phyloP scores from a whole-genome alignment of 2,113 vertebrate genomes.

The Notarius lentiginosus region DNA sequence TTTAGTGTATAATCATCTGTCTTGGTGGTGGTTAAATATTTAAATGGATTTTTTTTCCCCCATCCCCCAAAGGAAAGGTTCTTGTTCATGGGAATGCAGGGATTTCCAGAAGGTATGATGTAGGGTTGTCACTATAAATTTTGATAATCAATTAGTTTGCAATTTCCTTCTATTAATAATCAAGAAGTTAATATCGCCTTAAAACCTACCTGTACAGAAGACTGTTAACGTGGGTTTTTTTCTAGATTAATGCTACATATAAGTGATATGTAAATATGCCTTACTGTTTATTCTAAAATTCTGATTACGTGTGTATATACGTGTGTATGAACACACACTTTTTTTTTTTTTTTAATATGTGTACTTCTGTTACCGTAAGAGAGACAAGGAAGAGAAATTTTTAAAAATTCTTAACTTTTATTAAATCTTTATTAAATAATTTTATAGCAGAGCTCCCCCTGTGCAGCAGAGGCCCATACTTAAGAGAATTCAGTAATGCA shows the following conservation, averaged over 20 bases:
- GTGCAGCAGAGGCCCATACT: too few relatives aligned
- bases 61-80: constrained; percentile 83
- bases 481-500: too few relatives aligned
- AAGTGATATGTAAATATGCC: neutral
- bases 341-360: too few relatives aligned
- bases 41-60: neutral
- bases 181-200: neutral
- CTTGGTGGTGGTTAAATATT: neutral
- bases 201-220: neutral
- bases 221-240: too few relatives aligned
- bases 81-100: constrained; percentile 99
- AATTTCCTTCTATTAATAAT: neutral
- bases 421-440: too few relatives aligned
- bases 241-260: neutral
- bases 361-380: too few relatives aligned
- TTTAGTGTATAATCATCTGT: neutral
- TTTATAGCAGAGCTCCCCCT: too few relatives aligned
- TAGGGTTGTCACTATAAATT: neutral
- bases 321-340: too few relatives aligned
- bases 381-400: too few relatives aligned
- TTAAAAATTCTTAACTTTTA: too few relatives aligned
- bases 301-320: too few relatives aligned
- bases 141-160: neutral
- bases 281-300: too few relatives aligned
- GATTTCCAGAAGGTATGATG: constrained; percentile 93